Evolutionary conservation across 2,113 vertebrate genomes (phyloP), one percentile per base, ranked within the genome.

Genomic region (Rissa tridactyla): DNA sequence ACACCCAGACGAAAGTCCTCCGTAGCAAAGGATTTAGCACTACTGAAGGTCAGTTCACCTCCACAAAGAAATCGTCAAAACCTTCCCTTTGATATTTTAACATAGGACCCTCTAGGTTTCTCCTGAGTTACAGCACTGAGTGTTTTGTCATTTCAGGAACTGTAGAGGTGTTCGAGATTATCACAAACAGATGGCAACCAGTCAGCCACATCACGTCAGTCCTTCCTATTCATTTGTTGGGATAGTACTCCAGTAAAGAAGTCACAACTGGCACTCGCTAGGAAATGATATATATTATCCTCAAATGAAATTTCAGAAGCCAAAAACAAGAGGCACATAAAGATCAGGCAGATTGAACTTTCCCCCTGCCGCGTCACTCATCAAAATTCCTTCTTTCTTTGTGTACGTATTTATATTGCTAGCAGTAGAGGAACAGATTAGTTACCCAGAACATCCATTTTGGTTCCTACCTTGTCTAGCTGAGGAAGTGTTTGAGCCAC

Each of bases 401-500:
- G 57, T 85, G 42, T 89, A 72, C 2, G 0, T 71, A 84, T 91
- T 96, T 91, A 72, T 88, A 70, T 34, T 85, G 30, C 46, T 86
- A 91, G 58, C 36, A 94, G 25, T 84, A 81, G 38, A 92, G 75
- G 88, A 97, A 96, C 78, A 65, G 68, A 95, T 94, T 96, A 94
- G 55, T 92, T 95, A 93, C 65, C 36, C 64, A 91, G 78, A 95
- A 76, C 91, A 95, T 97, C 72, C 94, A 96, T 96, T 96, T 97
- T 89, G 66, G 78, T 95, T 96, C 89, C 92, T 96, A 75, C 86
- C 89, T 96, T 96, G 97, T 86, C 96, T 84, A 58, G 62, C 72
- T 89, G 80, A 93, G 93, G 97, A 97, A 98, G 88, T 76, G 76
- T 96, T 97, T 96, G 84, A 97, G 82, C 86, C 90, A 90, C 93